Evolutionary conservation across 2,113 vertebrate genomes (phyloP).

Genomic region (Notechis scutatus): DNA sequence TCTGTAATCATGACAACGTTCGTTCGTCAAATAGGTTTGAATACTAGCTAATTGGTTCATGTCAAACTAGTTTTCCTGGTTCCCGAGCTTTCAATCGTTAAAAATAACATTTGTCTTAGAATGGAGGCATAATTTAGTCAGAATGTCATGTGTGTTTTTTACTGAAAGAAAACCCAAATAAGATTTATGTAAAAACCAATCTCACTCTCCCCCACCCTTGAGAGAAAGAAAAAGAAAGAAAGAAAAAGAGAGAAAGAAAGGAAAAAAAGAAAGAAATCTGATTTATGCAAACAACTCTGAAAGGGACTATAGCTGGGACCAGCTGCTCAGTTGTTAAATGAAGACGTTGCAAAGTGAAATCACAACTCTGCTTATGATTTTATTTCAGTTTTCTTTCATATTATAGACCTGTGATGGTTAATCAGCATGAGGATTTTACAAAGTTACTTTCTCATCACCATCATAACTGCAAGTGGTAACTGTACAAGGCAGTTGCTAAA

Average conservation of each 20-base stretch:
- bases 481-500: background rate
- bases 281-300: slow-evolving; percentile 24
- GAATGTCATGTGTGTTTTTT: slow-evolving; percentile 29
- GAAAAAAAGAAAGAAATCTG: background rate
- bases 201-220: background rate
- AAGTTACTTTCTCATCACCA: background rate
- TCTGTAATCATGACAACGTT: slow-evolving; percentile 41
- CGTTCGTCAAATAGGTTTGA: slow-evolving; percentile 48
- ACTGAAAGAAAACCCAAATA: slow-evolving; percentile 34
- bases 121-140: slow-evolving; percentile 52
- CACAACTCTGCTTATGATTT: background rate
- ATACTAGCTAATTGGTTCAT: slow-evolving; percentile 52
- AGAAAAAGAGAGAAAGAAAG: background rate
- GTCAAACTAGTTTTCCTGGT: slow-evolving; percentile 51
- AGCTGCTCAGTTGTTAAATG: background rate
- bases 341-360: background rate
- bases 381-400: background rate
- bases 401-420: background rate
- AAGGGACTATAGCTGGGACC: background rate
- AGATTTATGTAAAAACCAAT: slow-evolving; percentile 12
- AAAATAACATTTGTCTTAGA: slow-evolving; percentile 46
- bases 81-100: slow-evolving; percentile 47
- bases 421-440: background rate
- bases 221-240: background rate
- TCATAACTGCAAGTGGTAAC: background rate